Conservation (phyloP, 2,888 invertebrate species). For the Drosophila kokeensis region DNA sequence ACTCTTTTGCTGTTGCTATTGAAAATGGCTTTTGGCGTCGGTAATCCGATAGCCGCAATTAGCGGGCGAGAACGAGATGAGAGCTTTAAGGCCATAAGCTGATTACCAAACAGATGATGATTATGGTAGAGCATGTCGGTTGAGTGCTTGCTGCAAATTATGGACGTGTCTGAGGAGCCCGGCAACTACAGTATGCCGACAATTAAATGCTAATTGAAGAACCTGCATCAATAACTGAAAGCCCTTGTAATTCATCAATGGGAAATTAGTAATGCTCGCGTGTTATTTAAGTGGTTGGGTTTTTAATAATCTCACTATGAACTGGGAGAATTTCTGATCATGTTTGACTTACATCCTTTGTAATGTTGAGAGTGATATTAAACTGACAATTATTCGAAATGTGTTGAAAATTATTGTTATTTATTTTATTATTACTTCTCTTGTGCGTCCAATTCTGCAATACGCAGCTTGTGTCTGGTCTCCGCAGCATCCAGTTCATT, state of each 20-base stretch:
- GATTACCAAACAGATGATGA: constrained; percentile 57
- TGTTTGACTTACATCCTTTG: neutral
- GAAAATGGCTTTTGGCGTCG: constrained; percentile 64
- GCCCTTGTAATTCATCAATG: neutral
- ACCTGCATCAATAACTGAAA: neutral
- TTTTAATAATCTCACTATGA: neutral
- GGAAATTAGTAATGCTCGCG: neutral
- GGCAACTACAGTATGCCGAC: neutral
- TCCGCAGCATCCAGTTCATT: fast-evolving
- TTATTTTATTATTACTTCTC: neutral
- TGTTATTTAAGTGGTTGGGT: too few species aligned
- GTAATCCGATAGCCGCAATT: constrained; percentile 78
- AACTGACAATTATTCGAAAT: neutral
- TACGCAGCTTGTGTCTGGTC: neutral
- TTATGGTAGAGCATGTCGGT: constrained; percentile 5
- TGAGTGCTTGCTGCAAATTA: constrained; percentile 11
- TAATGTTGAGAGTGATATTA: neutral
- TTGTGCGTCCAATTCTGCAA: neutral
- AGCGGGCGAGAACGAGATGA: constrained; percentile 42
- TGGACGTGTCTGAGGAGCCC: constrained; percentile 7
- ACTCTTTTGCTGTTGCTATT: constrained; percentile 52
- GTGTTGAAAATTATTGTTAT: neutral
- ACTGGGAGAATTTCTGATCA: neutral
- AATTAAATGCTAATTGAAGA: constrained; percentile 9
- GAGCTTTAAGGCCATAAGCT: constrained; percentile 59